phyloP scores from a whole-genome alignment of 1,140 invertebrate genomes.

The Brachionus koreanus region DNA sequence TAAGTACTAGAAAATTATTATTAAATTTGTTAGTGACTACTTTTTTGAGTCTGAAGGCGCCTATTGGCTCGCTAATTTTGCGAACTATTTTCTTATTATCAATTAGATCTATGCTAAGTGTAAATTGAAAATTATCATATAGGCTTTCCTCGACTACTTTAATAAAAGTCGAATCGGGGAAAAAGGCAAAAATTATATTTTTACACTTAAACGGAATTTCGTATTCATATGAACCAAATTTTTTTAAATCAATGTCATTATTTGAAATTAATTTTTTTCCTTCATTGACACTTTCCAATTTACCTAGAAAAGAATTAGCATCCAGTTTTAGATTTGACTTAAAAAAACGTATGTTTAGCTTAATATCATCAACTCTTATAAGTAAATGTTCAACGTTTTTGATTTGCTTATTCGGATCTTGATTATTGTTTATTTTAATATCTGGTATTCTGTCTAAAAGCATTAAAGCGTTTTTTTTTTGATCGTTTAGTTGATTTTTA shows the following conservation, averaged over 20 bases:
- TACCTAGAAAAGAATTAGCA: constrained; percentile 12
- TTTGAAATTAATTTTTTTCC: not conserved
- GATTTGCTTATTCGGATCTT: not conserved
- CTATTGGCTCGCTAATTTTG: constrained; percentile 13
- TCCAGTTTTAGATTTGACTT: constrained; percentile 30
- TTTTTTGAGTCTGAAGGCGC: constrained; percentile 12
- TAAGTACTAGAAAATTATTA: not conserved
- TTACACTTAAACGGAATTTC: constrained; percentile 31
- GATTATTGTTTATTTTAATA: not conserved
- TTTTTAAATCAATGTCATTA: not conserved
- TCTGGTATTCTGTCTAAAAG: not conserved
- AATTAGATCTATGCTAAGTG: constrained; percentile 1
- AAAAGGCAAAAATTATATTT: constrained; percentile 1
- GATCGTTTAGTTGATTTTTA: not conserved
- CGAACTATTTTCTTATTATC: not conserved
- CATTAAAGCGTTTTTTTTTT: not conserved
- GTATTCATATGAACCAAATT: not conserved
- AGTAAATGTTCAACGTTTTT: not conserved
- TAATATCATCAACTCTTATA: not conserved
- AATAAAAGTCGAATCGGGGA: not conserved
- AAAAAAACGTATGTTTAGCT: not conserved
- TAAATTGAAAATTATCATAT: constrained; percentile 22
- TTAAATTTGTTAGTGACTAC: not conserved
- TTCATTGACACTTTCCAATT: not conserved
- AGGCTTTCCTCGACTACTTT: not conserved